These are phyloP conservation scores for Nymphalis polychloros DNA, from an alignment of 2,888 invertebrate species.

Conservation along the genomic window DNA sequence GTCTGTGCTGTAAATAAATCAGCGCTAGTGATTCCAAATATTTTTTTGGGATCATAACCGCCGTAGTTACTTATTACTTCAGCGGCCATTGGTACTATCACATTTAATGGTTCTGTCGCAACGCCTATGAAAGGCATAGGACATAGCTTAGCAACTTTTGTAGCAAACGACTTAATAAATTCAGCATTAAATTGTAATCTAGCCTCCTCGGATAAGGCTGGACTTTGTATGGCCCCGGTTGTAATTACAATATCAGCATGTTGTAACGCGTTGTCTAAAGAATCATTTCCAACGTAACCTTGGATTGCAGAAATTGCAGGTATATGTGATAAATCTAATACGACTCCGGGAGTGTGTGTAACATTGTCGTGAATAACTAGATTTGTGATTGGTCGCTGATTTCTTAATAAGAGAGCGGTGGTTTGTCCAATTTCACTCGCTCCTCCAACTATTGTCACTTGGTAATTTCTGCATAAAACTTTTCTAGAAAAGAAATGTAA, in stretches of 20 bases:
- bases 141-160: constrained; percentile 51
- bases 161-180: constrained; percentile 59
- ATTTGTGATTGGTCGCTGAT: constrained; percentile 80
- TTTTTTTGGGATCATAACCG: constrained; percentile 81
- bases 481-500: constrained; percentile 33
- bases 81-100: constrained; percentile 70
- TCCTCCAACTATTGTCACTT: constrained; percentile 68
- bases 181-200: constrained; percentile 78
- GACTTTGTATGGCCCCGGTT: constrained; percentile 83
- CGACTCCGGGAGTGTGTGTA: constrained; percentile 63
- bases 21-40: constrained; percentile 89
- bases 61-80: constrained; percentile 64
- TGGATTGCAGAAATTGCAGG: constrained; percentile 59
- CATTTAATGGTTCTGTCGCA: constrained; percentile 72
- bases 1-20: constrained; percentile 88
- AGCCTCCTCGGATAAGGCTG: constrained; percentile 82
- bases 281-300: constrained; percentile 57
- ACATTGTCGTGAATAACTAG: constrained; percentile 81
- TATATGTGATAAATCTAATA: constrained; percentile 73
- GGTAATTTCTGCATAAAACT: constrained; percentile 47
- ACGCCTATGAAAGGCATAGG: constrained; percentile 70
- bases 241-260: constrained; percentile 85
- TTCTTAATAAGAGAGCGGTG: constrained; percentile 80
- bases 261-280: constrained; percentile 64
- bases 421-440: constrained; percentile 79